Percentiles rank a stretch among this genome's conserved stretches.
These are phyloP conservation scores for Chrysopilus asiliformis DNA, from an alignment of 2,888 invertebrate species.

Conservation along the genomic window DNA sequence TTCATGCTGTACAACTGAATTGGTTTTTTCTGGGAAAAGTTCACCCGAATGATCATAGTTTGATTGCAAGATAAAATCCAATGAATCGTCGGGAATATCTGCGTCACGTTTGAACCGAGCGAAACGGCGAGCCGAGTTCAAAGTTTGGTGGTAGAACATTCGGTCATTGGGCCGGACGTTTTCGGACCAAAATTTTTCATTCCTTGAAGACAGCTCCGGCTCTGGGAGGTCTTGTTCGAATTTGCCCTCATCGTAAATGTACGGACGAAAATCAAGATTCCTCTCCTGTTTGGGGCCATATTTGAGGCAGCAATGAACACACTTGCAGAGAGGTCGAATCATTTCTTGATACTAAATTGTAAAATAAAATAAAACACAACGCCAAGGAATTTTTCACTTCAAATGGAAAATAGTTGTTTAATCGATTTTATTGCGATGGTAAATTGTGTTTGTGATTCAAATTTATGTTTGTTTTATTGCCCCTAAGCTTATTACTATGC, in stretches of 20 bases:
- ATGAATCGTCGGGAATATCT: conserved; percentile 45
- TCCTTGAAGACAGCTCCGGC: neutral
- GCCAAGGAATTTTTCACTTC: too few species aligned
- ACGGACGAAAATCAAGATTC: conserved; percentile 1
- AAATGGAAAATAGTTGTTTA: too few species aligned
- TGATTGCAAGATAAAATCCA: conserved; percentile 53
- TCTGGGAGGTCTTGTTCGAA: conserved; percentile 2
- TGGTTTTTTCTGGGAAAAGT: conserved; percentile 47
- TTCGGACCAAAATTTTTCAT: conserved; percentile 27
- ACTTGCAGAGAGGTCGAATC: too few species aligned
- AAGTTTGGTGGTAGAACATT: conserved; percentile 40
- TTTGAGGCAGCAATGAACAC: too few species aligned
- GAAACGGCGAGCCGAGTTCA: conserved; percentile 39
- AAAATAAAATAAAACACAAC: too few species aligned
- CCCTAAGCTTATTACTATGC: too few species aligned
- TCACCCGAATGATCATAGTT: conserved; percentile 55
- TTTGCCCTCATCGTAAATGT: conserved; percentile 3
- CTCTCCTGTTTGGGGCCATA: too few species aligned
- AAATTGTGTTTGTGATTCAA: too few species aligned
- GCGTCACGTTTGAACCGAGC: conserved; percentile 30
- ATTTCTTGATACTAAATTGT: too few species aligned
- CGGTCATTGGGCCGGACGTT: conserved; percentile 35
- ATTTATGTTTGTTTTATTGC: too few species aligned
- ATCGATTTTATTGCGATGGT: too few species aligned
- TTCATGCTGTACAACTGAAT: conserved; percentile 53